Percentiles rank a stretch among this genome's conserved stretches.
Conservation (phyloP, 2,797 vertebrate genomes). For the Gymnodraco acuticeps region DNA sequence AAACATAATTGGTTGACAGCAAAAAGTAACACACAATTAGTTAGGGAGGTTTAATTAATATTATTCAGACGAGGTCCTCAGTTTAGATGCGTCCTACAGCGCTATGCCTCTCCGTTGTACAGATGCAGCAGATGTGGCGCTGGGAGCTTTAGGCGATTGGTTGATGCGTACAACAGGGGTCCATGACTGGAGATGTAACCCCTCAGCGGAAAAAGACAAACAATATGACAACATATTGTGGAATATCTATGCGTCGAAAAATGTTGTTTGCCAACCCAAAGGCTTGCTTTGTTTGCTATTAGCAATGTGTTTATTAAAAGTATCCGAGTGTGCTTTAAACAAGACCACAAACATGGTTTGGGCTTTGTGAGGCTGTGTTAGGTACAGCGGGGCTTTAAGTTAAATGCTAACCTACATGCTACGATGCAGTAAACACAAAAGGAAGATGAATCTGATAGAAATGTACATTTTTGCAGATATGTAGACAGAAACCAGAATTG, state of each 20-base stretch:
- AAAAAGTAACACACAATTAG: slow-evolving; percentile 86
- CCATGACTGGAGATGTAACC: slow-evolving; percentile 31
- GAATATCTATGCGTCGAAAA: slow-evolving; percentile 35
- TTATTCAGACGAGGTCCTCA: slow-evolving; percentile 72
- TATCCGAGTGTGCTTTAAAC: slow-evolving; percentile 4
- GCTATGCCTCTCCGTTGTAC: slow-evolving; percentile 32
- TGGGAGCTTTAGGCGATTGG: slow-evolving; percentile 54
- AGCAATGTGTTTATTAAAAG: background rate
- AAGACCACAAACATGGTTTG: background rate
- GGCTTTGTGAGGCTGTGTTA: background rate
- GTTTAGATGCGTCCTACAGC: slow-evolving; percentile 68
- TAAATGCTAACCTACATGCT: background rate
- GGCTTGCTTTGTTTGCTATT: background rate
- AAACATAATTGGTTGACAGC: slow-evolving; percentile 84
- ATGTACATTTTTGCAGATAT: background rate
- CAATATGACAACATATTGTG: slow-evolving; percentile 17
- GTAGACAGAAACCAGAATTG: background rate
- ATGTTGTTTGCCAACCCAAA: slow-evolving; percentile 40
- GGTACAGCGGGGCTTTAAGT: background rate
- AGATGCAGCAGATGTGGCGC: slow-evolving; percentile 61
- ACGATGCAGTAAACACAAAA: background rate
- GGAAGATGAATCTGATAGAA: background rate
- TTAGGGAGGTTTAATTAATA: slow-evolving; percentile 85
- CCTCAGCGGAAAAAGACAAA: slow-evolving; percentile 17
- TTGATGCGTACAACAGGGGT: slow-evolving; percentile 50